A percentile compares a stretch with the other conserved stretches of the same genome.
Evolutionary conservation across 2,113 vertebrate species (phyloP).

Genomic region (Boulengeromyrus knoepffleri): DNA sequence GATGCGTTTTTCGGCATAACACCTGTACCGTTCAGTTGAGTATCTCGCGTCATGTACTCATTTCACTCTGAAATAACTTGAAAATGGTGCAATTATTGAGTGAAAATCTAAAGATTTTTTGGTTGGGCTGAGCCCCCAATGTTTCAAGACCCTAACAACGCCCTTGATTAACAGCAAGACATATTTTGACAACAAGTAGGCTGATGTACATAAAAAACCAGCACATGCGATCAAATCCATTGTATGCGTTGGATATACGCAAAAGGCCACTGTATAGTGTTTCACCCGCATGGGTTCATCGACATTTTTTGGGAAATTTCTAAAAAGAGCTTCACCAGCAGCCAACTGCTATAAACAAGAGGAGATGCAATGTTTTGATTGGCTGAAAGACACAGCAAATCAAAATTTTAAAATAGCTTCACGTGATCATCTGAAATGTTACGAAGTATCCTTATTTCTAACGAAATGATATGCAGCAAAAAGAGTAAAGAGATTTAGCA

Average conservation of each 20-base stretch:
- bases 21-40: not conserved
- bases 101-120: not conserved
- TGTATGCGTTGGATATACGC: not conserved
- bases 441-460: slow-evolving; percentile 3
- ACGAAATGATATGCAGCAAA: slow-evolving; percentile 35
- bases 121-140: not conserved
- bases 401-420: slow-evolving; percentile 22
- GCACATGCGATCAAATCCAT: not conserved
- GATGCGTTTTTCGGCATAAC: no score
- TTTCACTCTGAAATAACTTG: not conserved
- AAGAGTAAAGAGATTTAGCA: slow-evolving; percentile 36
- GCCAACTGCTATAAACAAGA: not conserved
- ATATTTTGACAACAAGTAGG: not conserved
- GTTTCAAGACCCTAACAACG: not conserved
- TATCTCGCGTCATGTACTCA: not conserved
- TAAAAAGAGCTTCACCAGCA: not conserved
- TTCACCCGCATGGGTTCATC: slow-evolving; percentile 26
- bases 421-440: not conserved
- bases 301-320: slow-evolving; percentile 3
- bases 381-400: not conserved
- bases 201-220: not conserved
- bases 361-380: not conserved
- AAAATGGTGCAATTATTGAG: not conserved
- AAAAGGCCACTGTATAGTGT: not conserved
- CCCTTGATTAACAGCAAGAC: not conserved